phyloP scores from a whole-genome alignment of 2,888 invertebrate species.

The Nomada fabriciana region DNA sequence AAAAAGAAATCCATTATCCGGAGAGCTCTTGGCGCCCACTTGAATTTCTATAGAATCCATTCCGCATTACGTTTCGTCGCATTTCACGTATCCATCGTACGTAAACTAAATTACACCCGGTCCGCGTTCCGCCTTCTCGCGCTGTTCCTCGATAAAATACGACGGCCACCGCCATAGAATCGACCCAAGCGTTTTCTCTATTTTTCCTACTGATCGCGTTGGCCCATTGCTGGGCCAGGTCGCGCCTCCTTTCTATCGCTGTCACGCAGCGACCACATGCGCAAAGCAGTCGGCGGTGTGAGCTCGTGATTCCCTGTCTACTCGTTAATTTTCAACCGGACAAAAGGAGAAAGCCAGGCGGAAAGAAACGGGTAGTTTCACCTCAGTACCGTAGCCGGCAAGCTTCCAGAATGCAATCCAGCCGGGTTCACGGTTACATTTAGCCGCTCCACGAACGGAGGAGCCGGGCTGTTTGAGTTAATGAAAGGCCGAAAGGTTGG shows the following conservation, averaged over 20 bases:
- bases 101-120: not conserved
- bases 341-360: constrained; percentile 52
- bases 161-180: not conserved
- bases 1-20: no score
- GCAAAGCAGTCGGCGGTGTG: constrained; percentile 31
- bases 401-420: constrained; percentile 76
- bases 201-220: constrained; percentile 2
- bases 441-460: constrained; percentile 44
- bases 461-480: constrained; percentile 69
- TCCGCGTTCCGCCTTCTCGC: not conserved
- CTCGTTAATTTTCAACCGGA: constrained; percentile 63
- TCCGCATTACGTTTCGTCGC: not conserved
- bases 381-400: constrained; percentile 57
- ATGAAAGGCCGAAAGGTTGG: constrained; percentile 75
- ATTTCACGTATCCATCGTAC: not conserved
- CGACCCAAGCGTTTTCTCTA: not conserved
- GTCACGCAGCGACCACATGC: constrained; percentile 27
- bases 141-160: not conserved
- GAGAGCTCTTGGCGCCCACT: no score
- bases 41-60: no score
- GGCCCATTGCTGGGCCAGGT: not conserved
- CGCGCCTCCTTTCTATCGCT: constrained; percentile 14
- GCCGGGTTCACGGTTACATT: constrained; percentile 71
- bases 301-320: constrained; percentile 67
- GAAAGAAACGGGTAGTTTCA: constrained; percentile 57